Evolutionary conservation across 2,797 vertebrate genomes (phyloP).

Genomic region (Sebastolobus altivelis): DNA sequence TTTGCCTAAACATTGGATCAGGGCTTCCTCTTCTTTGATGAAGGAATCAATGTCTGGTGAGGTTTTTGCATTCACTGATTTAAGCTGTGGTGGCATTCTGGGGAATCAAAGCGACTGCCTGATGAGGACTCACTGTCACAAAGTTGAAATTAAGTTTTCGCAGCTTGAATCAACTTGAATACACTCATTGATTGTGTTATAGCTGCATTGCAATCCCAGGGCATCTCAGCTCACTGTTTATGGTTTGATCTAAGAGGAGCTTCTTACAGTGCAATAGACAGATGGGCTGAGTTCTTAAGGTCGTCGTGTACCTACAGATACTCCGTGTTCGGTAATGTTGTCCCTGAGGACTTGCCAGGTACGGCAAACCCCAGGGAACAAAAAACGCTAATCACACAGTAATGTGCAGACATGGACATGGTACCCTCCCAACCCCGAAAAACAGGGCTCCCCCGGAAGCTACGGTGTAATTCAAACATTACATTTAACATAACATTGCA

Average conservation of each 20-base stretch:
- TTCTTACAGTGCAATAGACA: not conserved
- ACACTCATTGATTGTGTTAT: not conserved
- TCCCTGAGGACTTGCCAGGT: not conserved
- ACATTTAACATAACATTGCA: too few species aligned
- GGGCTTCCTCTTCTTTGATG: conserved; percentile 25
- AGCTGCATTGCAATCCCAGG: not conserved
- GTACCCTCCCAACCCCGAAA: too few species aligned
- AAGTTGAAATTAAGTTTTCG: conserved; percentile 46
- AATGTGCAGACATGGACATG: too few species aligned
- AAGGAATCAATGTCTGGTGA: conserved; percentile 36
- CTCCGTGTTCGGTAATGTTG: not conserved
- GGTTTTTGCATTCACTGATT: conserved; percentile 25
- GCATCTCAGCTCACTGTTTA: not conserved
- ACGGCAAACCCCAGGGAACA: not conserved
- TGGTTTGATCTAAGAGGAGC: not conserved
- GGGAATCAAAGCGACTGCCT: conserved; percentile 54
- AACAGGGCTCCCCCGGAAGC: too few species aligned
- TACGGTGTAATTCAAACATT: too few species aligned
- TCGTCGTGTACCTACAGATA: not conserved
- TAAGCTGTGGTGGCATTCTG: conserved; percentile 45
- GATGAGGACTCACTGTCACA: conserved; percentile 48
- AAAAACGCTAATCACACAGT: not conserved
- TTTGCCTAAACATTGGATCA: conserved; percentile 29
- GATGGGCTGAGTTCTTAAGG: not conserved
- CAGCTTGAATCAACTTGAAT: conserved; percentile 16